Base-by-base conservation (phyloP, 1,140 invertebrate species). In the Planococcus citri region DNA sequence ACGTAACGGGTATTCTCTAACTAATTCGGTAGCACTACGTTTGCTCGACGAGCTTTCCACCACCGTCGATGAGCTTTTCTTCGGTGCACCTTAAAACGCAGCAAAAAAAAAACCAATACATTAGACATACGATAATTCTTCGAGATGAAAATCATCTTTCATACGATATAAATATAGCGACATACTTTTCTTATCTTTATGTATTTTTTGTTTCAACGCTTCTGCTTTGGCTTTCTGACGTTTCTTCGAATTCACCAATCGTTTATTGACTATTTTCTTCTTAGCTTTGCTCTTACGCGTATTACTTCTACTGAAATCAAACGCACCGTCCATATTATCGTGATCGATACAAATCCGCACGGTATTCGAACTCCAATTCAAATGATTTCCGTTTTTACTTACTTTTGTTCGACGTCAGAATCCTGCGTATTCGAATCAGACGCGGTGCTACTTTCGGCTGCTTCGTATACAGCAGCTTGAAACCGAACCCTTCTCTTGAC, bases 1-100 rank as follows among this genome's bases (percentile, higher is more conserved):
- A 64, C 60, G 60, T 64, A 64, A 64, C 20, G 60, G 60, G 25
- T 64, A 64, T 25, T 64, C 60, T 10, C 60, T 24, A 3, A 64
- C 60, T 64, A 64, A 22, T 22, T 24, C 60, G 17, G 3, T 58
- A n/a, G 29, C 3, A 3, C 12, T 17, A 20, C 17, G 41, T 51
- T 51, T n/a, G 41, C 41, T 51, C 6, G 6, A 9, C 41, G 41
- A 17, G n/a, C 41, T 51, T 20, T 51, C 41, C 6, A 2, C 17
- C 14, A 37, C 33, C 41, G 41, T 3, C 29, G 29, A 6, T 33
- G 29, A 33, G 29, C 29, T 33, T 51, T 51, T 51, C n/a, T 51
- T 51, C 3, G 2, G 2, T 2, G 41, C 41, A 20, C 41, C 41
- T 51, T n/a, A n/a, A n/a, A n/a, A n/a, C n/a, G n/a, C n/a, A n/a